Evolutionary conservation across 2,888 invertebrate genomes (phyloP).

Genomic region (Noctua janthe): DNA sequence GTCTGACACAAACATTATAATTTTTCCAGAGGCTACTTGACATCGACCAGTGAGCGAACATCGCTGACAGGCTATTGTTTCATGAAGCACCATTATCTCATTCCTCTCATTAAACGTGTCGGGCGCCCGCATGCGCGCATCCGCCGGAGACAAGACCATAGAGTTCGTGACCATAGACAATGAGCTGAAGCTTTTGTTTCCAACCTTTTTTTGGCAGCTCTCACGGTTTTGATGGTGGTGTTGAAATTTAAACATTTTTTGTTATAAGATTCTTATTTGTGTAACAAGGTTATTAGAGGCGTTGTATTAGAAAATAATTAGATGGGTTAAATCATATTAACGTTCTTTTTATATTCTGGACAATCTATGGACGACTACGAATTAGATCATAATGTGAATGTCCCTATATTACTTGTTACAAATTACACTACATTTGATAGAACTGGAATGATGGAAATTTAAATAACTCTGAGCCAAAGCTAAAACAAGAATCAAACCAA

Average conservation of each 20-base stretch:
- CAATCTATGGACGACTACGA: neutral
- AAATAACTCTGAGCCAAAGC: neutral
- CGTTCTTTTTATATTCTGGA: too few relatives aligned
- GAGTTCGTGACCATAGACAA: slow-evolving; percentile 86
- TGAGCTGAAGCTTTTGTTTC: slow-evolving; percentile 79
- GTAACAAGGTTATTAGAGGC: neutral
- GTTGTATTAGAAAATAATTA: neutral
- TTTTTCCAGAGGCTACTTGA: slow-evolving; percentile 64
- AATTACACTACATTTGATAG: neutral
- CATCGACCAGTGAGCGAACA: slow-evolving; percentile 66
- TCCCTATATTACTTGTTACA: neutral
- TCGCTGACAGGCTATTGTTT: slow-evolving; percentile 81
- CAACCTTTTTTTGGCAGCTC: slow-evolving; percentile 71
- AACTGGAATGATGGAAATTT: neutral
- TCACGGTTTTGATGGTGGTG: slow-evolving; percentile 57
- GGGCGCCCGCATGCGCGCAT: slow-evolving; percentile 86
- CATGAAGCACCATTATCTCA: slow-evolving; percentile 85
- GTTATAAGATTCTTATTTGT: slow-evolving; percentile 27
- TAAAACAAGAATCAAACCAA: slow-evolving; percentile 3
- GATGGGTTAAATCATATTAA: neutral
- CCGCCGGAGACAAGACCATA: slow-evolving; percentile 81
- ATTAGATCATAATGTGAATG: neutral
- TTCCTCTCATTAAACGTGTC: slow-evolving; percentile 82
- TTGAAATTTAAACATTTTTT: slow-evolving; percentile 36
- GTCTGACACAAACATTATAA: slow-evolving; percentile 54